A percentile compares a stretch with the other conserved stretches of the same genome.
Evolutionary conservation across 2,797 vertebrate species (phyloP).

Genomic region (Petrocephalus sullivani): DNA sequence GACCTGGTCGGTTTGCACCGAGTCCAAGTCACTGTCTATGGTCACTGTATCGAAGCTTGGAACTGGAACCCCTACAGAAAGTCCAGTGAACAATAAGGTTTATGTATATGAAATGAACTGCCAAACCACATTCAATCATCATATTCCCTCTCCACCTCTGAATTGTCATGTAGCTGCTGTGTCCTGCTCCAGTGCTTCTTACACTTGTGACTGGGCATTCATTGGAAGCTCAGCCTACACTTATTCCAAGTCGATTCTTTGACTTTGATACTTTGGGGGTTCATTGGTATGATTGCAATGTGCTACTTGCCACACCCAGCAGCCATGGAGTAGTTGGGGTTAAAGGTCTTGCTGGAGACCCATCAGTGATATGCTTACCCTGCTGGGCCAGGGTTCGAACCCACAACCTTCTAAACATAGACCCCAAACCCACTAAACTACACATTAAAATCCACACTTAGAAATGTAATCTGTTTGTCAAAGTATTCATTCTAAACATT

Average conservation of each 20-base stretch:
- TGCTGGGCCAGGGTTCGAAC: neutral
- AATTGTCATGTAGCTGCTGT: neutral
- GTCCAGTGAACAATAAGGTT: neutral
- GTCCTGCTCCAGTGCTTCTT: neutral
- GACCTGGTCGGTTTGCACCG: constrained; percentile 52
- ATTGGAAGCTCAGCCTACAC: neutral
- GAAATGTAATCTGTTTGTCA: neutral
- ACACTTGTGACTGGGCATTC: neutral
- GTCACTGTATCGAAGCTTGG: constrained; percentile 58
- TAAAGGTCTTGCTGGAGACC: neutral
- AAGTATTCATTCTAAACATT: neutral
- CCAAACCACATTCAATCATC: neutral
- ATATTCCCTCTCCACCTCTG: neutral
- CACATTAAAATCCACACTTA: neutral
- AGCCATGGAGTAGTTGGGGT: neutral
- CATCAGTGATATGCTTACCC: neutral
- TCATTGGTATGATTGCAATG: neutral
- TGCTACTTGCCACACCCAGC: neutral
- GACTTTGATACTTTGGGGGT: neutral
- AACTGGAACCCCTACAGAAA: constrained; percentile 51
- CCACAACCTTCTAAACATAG: neutral
- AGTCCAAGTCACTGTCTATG: constrained; percentile 64
- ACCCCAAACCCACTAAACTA: neutral
- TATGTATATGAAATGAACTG: neutral
- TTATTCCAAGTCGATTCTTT: neutral